Base-by-base conservation (phyloP, 2,888 invertebrate species). In the Abrostola triplasia region DNA sequence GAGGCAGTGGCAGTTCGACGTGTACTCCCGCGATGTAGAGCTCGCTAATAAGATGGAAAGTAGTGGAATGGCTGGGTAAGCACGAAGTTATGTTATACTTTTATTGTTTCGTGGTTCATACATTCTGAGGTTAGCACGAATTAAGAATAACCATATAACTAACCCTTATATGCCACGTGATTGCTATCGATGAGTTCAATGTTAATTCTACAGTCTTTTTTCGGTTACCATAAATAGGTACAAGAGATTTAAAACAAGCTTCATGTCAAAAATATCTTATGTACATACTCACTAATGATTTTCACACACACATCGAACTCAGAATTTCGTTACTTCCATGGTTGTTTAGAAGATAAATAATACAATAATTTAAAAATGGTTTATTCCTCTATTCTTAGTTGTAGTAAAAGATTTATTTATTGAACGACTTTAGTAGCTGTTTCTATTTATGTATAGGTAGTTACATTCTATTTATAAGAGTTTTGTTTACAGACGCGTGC, bases 11-110 rank as follows among this genome's bases (percentile, higher is more conserved):
- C 99, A 99, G 92, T 99, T 98, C 90, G 99, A 99, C 87, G 98
- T 99, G 50, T 98, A 99, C 93, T 98, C 98, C 77, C 97, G 98
- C 85, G 99, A 99, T 88, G 99, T 99, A 41, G 98, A 98, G 87
- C 95, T 99, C 70, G 99, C 99, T 58, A 99, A 99, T 90, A 98
- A 99, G 95, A 99, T 99, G 99, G 99, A 99, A 93, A 98, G 98
- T 94, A 98, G 98, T 82, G 99, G 99, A 70, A 96, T 97, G 95
- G 98, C 98, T 9, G 99, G 98, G 98, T 99, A 92, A 95, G 96
- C 85, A 75, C 35, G 12, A 41, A 51, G 1, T 61, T 38, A 6
- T 36, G 6, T 37, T 7, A 42, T 38, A 51, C 50, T 54, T 44
- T 55, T 6, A 13, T 0, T 55, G 36, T 24, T 24, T 24, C 4